Evolutionary conservation across 2,888 invertebrate genomes (phyloP).

Genomic region (Dusona sp.): DNA sequence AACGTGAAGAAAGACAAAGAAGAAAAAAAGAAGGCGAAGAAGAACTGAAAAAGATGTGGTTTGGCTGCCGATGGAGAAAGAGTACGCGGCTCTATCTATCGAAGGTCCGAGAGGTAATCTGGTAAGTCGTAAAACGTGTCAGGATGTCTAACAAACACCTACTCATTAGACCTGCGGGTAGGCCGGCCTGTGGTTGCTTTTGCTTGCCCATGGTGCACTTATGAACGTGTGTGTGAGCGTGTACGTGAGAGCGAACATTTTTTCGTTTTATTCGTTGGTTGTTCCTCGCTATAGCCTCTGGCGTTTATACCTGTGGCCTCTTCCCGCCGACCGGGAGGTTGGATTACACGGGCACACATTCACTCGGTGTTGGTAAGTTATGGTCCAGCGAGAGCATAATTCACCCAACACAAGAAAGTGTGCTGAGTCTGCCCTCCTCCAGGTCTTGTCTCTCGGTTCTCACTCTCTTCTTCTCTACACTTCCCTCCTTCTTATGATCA

Average conservation of each 20-base stretch:
- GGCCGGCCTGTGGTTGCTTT: slow-evolving; percentile 74
- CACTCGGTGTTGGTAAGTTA: slow-evolving; percentile 82
- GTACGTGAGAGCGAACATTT: neutral
- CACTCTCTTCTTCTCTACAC: slow-evolving; percentile 33
- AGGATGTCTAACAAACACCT: slow-evolving; percentile 83
- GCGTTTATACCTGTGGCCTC: slow-evolving; percentile 52
- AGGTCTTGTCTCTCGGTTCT: slow-evolving; percentile 32
- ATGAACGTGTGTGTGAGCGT: slow-evolving; percentile 4
- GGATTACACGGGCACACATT: slow-evolving; percentile 82
- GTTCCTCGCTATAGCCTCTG: slow-evolving; percentile 19
- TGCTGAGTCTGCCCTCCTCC: slow-evolving; percentile 69
- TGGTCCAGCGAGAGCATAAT: slow-evolving; percentile 80
- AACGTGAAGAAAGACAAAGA: neutral
- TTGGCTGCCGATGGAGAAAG: slow-evolving; percentile 60
- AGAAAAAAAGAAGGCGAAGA: slow-evolving; percentile 1
- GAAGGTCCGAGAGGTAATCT: slow-evolving; percentile 79
- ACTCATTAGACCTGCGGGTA: slow-evolving; percentile 83
- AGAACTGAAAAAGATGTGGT: slow-evolving; percentile 47
- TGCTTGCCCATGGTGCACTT: slow-evolving; percentile 13
- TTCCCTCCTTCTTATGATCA: slow-evolving; percentile 27
- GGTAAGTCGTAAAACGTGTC: slow-evolving; percentile 84
- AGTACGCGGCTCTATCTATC: slow-evolving; percentile 75
- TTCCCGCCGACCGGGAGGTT: slow-evolving; percentile 66
- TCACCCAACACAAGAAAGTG: slow-evolving; percentile 79
- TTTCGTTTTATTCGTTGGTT: slow-evolving; percentile 20